Percentiles rank a stretch among this genome's conserved stretches.
These are phyloP conservation scores for Sprattus sprattus DNA, from an alignment of 2,113 vertebrate genomes.

Conservation along the genomic window DNA sequence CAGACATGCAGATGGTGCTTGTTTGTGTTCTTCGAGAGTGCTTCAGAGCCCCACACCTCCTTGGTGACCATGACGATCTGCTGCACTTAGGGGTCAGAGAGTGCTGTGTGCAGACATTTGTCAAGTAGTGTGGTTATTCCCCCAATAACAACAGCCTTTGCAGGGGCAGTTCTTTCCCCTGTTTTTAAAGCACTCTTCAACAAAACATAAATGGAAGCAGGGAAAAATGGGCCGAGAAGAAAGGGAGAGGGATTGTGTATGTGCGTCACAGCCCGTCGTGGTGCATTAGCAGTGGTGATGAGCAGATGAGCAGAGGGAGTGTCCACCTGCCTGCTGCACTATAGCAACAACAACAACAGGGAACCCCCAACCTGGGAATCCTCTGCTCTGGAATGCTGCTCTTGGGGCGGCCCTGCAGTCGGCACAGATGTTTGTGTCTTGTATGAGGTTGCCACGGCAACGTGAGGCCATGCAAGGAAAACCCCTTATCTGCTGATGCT, in stretches of 20 bases:
- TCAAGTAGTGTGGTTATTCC: not conserved
- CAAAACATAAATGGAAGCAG: not conserved
- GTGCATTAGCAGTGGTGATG: not conserved
- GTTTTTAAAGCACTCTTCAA: not conserved
- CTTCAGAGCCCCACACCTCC: constrained; percentile 57
- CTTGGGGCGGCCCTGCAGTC: constrained; percentile 45
- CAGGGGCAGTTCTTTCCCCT: not conserved
- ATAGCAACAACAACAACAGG: constrained; percentile 69
- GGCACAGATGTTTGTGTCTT: constrained; percentile 73
- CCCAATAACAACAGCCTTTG: not conserved
- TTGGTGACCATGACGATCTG: constrained; percentile 58
- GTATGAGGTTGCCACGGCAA: constrained; percentile 69
- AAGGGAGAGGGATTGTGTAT: not conserved
- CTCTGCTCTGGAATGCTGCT: constrained; percentile 51
- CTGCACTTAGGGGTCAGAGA: not conserved
- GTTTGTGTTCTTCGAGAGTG: constrained; percentile 65
- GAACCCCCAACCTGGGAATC: constrained; percentile 57
- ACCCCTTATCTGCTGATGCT: constrained; percentile 66
- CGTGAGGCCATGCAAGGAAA: constrained; percentile 66
- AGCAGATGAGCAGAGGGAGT: constrained; percentile 30
- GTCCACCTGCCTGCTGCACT: constrained; percentile 57
- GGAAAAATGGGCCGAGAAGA: not conserved
- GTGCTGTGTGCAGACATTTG: not conserved
- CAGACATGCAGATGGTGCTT: constrained; percentile 67
- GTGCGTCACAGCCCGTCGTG: constrained; percentile 13